These are phyloP conservation scores for Monopterus albus DNA, from an alignment of 2,113 vertebrate species.

Conservation along the genomic window DNA sequence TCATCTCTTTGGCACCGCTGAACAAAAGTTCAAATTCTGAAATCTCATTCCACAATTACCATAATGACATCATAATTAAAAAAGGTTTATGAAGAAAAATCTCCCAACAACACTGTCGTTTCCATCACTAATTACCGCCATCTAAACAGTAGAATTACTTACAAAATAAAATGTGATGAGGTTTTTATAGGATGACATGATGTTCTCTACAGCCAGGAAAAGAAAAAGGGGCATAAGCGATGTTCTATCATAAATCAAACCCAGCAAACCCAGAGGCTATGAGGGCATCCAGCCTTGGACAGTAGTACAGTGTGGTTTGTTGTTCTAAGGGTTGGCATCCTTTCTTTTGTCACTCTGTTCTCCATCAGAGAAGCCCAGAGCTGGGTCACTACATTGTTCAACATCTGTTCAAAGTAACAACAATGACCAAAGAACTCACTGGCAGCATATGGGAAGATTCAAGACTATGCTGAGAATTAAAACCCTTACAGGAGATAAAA, in stretches of 20 bases:
- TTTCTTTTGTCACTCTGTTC: conserved; percentile 41
- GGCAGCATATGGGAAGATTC: conserved; percentile 39
- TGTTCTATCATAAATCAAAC: conserved; percentile 19
- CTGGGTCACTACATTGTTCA: conserved; percentile 47
- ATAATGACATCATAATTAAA: neutral
- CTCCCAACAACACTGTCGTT: neutral
- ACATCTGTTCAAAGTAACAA: conserved; percentile 66
- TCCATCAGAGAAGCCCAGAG: conserved; percentile 39
- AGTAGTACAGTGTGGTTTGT: conserved; percentile 23
- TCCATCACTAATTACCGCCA: neutral
- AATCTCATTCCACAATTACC: conserved; percentile 1
- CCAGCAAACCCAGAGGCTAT: neutral
- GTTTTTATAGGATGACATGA: neutral
- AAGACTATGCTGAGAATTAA: conserved; percentile 11
- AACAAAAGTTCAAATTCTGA: neutral
- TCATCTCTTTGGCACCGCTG: neutral
- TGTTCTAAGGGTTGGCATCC: conserved; percentile 37
- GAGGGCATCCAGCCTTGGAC: conserved; percentile 21
- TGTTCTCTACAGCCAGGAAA: neutral
- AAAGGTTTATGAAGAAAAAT: no score
- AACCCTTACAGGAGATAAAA: conserved; percentile 5
- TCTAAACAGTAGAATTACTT: neutral
- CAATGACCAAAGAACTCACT: conserved; percentile 47
- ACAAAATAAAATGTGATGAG: neutral
- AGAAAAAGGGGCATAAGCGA: neutral